Conservation (phyloP, 2,888 invertebrate species). For the Yponomeuta plumbellus region DNA sequence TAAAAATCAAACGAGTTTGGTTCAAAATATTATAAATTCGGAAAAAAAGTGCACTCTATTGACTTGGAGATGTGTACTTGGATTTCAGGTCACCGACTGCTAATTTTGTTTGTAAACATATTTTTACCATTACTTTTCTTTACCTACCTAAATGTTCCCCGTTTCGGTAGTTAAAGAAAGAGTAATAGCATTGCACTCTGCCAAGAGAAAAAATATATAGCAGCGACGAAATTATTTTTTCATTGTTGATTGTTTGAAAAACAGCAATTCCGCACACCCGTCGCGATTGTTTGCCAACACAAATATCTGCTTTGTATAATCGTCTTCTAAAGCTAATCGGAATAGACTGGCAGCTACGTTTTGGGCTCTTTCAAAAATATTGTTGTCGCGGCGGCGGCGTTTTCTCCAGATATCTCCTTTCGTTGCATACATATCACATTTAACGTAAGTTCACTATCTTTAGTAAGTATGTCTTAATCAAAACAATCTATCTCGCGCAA, state of each 20-base stretch:
- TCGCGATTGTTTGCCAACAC: not conserved
- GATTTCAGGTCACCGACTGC: not conserved
- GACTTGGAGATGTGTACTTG: not conserved
- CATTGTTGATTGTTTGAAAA: slow-evolving; percentile 6
- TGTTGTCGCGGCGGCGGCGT: not conserved
- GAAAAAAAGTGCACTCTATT: no score
- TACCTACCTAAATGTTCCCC: not conserved
- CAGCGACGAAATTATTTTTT: not conserved
- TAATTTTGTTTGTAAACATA: slow-evolving; percentile 7
- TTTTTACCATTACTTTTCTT: not conserved
- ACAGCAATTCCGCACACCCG: not conserved
- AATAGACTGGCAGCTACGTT: not conserved
- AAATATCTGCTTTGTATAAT: not conserved
- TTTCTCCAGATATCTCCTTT: not conserved
- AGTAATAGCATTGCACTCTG: not conserved
- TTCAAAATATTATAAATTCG: no score
- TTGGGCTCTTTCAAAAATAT: not conserved
- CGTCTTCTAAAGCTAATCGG: not conserved
- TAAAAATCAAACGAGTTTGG: no score
- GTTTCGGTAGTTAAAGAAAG: no score
- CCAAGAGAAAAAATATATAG: slow-evolving; percentile 5
- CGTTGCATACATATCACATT: no score
- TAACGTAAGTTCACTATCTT: not conserved
- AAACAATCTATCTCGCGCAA: no score
- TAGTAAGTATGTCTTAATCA: no score